phyloP scores from a whole-genome alignment of 2,113 vertebrate species.

The Fregetta grallaria region DNA sequence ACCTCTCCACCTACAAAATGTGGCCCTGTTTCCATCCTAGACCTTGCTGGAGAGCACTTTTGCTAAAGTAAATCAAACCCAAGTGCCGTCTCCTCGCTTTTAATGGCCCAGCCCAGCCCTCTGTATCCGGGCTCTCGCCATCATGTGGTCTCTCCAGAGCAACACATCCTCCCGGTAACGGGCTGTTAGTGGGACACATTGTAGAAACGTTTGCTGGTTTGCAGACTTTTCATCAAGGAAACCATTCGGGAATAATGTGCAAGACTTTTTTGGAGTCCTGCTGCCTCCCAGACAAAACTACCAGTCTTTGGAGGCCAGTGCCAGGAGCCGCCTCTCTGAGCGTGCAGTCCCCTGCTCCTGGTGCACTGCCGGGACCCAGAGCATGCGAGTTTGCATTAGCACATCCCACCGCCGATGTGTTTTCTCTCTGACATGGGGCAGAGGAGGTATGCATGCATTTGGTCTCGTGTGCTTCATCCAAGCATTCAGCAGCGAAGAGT shows the following conservation, averaged over 20 bases:
- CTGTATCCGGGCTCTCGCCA: rapidly evolving
- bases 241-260: neutral
- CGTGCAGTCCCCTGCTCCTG: neutral
- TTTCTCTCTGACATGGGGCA: neutral
- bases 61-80: neutral
- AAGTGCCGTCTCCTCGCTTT: neutral
- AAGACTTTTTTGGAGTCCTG: neutral
- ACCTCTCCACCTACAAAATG: conserved; percentile 21
- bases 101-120: neutral
- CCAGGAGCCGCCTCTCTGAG: neutral
- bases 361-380: neutral
- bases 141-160: neutral
- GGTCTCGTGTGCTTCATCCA: neutral
- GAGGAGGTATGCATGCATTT: neutral
- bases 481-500: neutral
- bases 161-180: neutral
- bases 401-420: neutral
- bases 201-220: neutral
- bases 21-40: conserved; percentile 13
- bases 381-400: neutral
- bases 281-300: neutral
- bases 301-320: neutral
- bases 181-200: neutral
- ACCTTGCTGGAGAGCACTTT: neutral
- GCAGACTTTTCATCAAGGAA: neutral